A percentile compares a stretch with the other conserved stretches of the same genome.
Evolutionary conservation across 2,797 vertebrate genomes (phyloP).

Genomic region (Kryptolebias ocellatus): DNA sequence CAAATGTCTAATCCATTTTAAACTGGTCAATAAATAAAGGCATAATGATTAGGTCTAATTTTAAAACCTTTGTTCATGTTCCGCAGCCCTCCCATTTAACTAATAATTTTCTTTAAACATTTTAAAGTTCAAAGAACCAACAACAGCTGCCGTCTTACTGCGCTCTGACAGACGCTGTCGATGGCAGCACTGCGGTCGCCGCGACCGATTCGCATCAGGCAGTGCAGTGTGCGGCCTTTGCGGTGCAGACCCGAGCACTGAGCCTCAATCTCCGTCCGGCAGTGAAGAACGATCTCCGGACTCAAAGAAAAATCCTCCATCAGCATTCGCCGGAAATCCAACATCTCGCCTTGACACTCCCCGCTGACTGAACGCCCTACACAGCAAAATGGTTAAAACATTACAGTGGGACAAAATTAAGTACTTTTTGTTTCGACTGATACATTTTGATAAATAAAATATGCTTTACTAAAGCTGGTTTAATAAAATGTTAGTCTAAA

Average conservation of each 20-base stretch:
- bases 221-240: constrained; percentile 93
- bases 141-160: constrained; percentile 78
- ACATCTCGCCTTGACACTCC: constrained; percentile 90
- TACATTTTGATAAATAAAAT: no score
- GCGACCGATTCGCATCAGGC: constrained; percentile 90
- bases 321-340: constrained; percentile 95
- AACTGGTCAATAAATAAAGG: no score
- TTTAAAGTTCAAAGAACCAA: background rate
- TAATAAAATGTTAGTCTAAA: no score
- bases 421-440: no score
- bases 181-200: constrained; percentile 87
- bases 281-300: constrained; percentile 95
- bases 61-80: no score
- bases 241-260: constrained; percentile 93
- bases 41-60: no score
- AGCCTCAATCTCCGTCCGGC: constrained; percentile 91
- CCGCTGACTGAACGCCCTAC: constrained; percentile 73
- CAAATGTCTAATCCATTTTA: no score
- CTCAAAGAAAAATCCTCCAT: constrained; percentile 97
- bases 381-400: no score
- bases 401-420: background rate
- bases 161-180: constrained; percentile 88
- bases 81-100: no score
- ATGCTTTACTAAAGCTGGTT: no score
- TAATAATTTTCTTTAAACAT: no score